A percentile compares a stretch with the other conserved stretches of the same genome.
Evolutionary conservation across 2,113 vertebrate species (phyloP).

Genomic region (Poecile atricapillus): DNA sequence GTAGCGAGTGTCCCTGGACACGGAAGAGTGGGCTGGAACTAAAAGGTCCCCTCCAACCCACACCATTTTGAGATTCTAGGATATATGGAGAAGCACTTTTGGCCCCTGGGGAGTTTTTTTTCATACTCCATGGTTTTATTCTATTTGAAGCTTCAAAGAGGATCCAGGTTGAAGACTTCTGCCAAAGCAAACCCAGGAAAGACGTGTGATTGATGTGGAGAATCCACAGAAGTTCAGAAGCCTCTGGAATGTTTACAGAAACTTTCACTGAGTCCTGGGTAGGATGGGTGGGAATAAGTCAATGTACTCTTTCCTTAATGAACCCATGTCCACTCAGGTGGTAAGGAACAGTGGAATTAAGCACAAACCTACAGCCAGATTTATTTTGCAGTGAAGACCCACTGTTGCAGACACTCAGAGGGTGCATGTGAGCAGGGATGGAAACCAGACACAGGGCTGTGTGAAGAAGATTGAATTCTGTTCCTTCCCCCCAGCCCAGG

Average conservation of each 20-base stretch:
- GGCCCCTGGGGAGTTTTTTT: background rate
- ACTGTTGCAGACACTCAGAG: background rate
- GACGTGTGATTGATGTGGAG: background rate
- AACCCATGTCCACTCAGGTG: background rate
- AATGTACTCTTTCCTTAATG: background rate
- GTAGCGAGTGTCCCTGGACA: background rate
- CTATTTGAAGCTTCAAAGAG: background rate
- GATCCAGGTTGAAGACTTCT: background rate
- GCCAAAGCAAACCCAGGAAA: background rate
- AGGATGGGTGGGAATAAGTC: background rate
- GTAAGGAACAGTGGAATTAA: background rate
- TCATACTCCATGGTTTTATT: background rate
- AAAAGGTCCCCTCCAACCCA: background rate
- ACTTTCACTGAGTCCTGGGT: background rate
- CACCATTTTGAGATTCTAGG: background rate
- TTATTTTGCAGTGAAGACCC: background rate
- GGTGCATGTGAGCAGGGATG: background rate
- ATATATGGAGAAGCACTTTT: background rate
- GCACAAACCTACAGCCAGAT: background rate
- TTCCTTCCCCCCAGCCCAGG: background rate
- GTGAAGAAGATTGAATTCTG: background rate
- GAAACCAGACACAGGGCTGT: background rate
- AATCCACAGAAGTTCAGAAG: background rate
- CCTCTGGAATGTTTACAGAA: background rate
- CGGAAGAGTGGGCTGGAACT: background rate